Base-by-base conservation (phyloP, 2,888 invertebrate species). In the Drosophila hamatofila region DNA sequence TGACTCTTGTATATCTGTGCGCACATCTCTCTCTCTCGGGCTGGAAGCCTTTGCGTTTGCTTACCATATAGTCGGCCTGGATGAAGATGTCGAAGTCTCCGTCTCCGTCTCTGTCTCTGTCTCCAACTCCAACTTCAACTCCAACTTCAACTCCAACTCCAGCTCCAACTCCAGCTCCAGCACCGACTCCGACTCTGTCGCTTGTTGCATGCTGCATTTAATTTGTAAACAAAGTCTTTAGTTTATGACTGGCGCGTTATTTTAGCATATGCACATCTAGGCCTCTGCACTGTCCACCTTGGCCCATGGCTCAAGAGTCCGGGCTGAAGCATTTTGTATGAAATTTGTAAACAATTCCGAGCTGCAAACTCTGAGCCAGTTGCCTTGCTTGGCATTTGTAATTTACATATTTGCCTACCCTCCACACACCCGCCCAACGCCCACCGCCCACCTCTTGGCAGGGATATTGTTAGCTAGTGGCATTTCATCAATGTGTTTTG, bases 191-290 rank as follows among this genome's bases (percentile, higher is more conserved):
- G 59, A 18, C n/a, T 55, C 37, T 56, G 58, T 46, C 18, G 62
- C 25, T 63, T 81, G 85, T 77, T 79, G 85, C 85, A 87, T 82
- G 80, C 77, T 89, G 89, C 86, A 89, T 90, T 89, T 90, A 89
- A 89, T 89, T 89, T 90, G 90, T 90, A 88, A 90, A 90, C 89
- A 89, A 89, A 89, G 89, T 89, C 90, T 89, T 89, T 89, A 89
- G 90, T 89, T 89, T 89, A 89, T 89, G 89, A 89, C 89, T 87
- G 80, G 72, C 78, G 78, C 81, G 72, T 75, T 80, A 84, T 89
- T 88, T 88, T 89, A 88, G 87, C 87, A 88, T 87, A 87, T 78
- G 55, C 72, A 59, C 75, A 71, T 82, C 75, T 72, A 73, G 78
- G 78, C 64, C 61, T 41, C 21, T 18, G 2, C 44, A 23, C 58